Percentiles rank a stretch among this genome's conserved stretches.
Evolutionary conservation across 2,888 invertebrate genomes (phyloP).

Genomic region (Vesta saturnalis): DNA sequence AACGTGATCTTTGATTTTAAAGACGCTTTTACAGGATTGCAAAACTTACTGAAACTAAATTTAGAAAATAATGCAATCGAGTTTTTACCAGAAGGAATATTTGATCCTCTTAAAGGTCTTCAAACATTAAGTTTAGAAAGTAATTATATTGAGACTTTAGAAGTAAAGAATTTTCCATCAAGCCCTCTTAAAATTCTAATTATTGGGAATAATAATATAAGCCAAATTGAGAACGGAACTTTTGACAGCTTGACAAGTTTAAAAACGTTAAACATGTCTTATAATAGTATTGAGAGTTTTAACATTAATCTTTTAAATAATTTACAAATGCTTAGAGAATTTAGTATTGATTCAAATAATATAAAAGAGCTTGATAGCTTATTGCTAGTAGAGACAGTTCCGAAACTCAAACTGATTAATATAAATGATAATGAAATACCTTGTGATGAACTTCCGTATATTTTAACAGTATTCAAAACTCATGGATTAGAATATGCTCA

Average conservation of each 20-base stretch:
- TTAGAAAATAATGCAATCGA: background rate
- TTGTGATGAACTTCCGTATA: conserved; percentile 8
- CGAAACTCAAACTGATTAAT: background rate
- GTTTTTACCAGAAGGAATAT: background rate
- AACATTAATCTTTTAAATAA: background rate
- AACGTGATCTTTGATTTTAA: background rate
- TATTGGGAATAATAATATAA: conserved; percentile 5
- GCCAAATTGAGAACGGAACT: background rate
- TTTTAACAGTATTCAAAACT: background rate
- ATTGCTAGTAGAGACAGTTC: background rate
- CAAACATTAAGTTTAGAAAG: background rate
- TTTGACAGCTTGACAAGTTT: background rate
- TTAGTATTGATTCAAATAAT: background rate
- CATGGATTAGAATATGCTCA: background rate
- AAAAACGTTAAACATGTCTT: background rate
- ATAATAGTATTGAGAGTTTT: background rate
- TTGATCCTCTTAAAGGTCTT: background rate
- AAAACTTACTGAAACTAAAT: background rate
- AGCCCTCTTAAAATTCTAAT: background rate
- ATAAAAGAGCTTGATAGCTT: background rate
- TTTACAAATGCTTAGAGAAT: background rate
- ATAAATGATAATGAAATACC: conserved; percentile 24
- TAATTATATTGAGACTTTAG: conserved; percentile 3
- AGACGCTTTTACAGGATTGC: background rate
- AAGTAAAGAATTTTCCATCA: background rate